Evolutionary conservation across 2,888 invertebrate species (phyloP), one percentile per base, ranked within the genome.

Genomic region (Boloria selene): DNA sequence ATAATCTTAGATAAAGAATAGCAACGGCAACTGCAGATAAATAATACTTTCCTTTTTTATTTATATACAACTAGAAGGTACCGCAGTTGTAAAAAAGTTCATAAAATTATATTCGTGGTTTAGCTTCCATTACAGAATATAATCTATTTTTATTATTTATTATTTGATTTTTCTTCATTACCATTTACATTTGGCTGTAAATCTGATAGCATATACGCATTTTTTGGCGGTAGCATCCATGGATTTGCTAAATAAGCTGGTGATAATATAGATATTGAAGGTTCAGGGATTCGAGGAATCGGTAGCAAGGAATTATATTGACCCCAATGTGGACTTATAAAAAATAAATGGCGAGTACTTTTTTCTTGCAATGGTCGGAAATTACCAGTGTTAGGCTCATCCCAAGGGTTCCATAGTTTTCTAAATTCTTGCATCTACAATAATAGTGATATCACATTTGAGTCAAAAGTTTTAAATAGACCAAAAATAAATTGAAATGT

Each of bases 361-460:
- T 82, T 74, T 2, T 89, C 86, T 77, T 93, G 93, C 2, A 93
- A 79, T 0, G 88, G 81, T 67, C 94, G 87, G 71, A 80, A 93
- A 79, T 94, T 95, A n/a, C 87, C 76, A 10, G 87, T 70, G 45
- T 94, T 88, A 0, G 89, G 92, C 60, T 92, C 87, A 63, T 91
- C 90, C 89, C 89, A 91, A 0, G 87, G 86, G 60, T 94, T 85
- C 77, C 91, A 84, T 7, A 95, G 73, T 54, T 84, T 88, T 14
- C 94, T 92, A 72, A 95, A 94, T 72, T 87, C 80, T 66, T 88
- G 90, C 77, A 94, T 84, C 94, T 94, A 74, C 18, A 82, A 75
- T n/a, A 22, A 52, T 5, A 42, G 4, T n/a, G n/a, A n/a, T n/a
- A n/a, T n/a, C n/a, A n/a, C n/a, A n/a, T n/a, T n/a, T n/a, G n/a